Base-by-base conservation (phyloP, 2,797 vertebrate species). In the Calcarius lapponicus region DNA sequence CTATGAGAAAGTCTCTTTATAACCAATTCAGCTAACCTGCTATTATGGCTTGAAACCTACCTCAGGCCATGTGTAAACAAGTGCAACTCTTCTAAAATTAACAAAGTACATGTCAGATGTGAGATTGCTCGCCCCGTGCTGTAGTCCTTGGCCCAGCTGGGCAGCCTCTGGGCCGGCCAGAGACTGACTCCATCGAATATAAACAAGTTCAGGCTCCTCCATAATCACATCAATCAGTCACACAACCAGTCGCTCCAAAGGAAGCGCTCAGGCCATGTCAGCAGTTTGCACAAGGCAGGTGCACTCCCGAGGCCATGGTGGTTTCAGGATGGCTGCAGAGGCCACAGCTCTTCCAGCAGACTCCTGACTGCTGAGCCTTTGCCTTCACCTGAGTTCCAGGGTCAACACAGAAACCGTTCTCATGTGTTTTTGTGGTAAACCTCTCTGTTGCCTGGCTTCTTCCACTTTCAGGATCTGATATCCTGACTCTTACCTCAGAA, bases 91-190 rank as follows among this genome's bases (percentile, higher is more conserved):
- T 58, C 28, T 40, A 62, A 48, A 78, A 58, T 48, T 10, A 70
- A 17, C 42, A 15, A 32, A 25, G 13, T 1, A 1, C 10, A 0
- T 9, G 26, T 19, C 32, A 29, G 32, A 18, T 4, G 36, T 79
- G 85, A 38, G 74, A 28, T 21, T 16, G 36, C 34, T 72, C 8
- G 2, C 28, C 18, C 24, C 4, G 13, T 34, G n/a, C 72, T 69
- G 0, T 4, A 26, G 20, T 25, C 24, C 45, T 50, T 21, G 43
- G 45, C 62, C 48, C n/a, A 6, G 7, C 28, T 12, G 20, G 22
- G 69, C 58, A 54, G 48, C 29, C 17, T 36, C 18, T 38, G 57
- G 38, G 15, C 51, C 34, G 28, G 29, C 20, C 28, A 20, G 5
- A 58, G 15, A 2, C 58, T 75, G 31, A 26, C 34, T 50, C 4